phyloP scores from a whole-genome alignment of 2,113 vertebrate genomes.

The Tiliqua scincoides region DNA sequence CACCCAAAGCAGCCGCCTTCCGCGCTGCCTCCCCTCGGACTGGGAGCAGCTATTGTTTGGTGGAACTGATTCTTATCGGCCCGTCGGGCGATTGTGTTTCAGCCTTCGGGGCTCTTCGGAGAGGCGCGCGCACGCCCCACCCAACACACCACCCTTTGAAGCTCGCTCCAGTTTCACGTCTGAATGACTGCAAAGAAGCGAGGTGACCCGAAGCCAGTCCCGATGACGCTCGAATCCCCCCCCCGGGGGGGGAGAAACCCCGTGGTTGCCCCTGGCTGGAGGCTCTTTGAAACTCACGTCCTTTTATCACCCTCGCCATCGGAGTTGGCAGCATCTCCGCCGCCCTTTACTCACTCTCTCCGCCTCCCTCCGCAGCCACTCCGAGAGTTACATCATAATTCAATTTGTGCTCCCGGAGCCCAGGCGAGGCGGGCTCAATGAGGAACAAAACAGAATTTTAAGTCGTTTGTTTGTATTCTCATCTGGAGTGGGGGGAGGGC shows the following conservation, averaged over 20 bases:
- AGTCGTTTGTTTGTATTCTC: conserved; percentile 87
- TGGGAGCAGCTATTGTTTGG: conserved; percentile 67
- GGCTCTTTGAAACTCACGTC: conserved; percentile 50
- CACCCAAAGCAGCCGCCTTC: conserved; percentile 36
- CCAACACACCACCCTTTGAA: conserved; percentile 69
- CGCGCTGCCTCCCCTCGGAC: too few species aligned
- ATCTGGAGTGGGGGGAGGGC: conserved; percentile 65
- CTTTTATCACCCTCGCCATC: conserved; percentile 50
- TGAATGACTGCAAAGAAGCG: conserved; percentile 71
- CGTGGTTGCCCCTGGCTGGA: conserved; percentile 50
- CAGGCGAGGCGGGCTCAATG: conserved; percentile 75
- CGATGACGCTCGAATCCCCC: conserved; percentile 20
- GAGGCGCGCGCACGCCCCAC: neutral
- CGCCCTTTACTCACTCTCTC: neutral
- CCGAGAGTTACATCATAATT: conserved; percentile 75
- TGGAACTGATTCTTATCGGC: conserved; percentile 76
- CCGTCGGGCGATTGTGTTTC: conserved; percentile 77
- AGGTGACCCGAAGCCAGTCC: conserved; percentile 69
- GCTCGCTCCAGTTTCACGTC: conserved; percentile 76
- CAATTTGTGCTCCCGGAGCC: conserved; percentile 74
- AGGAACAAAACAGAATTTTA: conserved; percentile 81
- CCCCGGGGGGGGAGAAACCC: neutral
- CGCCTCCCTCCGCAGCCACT: conserved; percentile 39
- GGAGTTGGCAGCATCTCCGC: neutral
- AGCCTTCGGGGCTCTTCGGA: too few species aligned